Conservation (phyloP, 1,140 invertebrate genomes). For the Meloidogyne floridensis region DNA sequence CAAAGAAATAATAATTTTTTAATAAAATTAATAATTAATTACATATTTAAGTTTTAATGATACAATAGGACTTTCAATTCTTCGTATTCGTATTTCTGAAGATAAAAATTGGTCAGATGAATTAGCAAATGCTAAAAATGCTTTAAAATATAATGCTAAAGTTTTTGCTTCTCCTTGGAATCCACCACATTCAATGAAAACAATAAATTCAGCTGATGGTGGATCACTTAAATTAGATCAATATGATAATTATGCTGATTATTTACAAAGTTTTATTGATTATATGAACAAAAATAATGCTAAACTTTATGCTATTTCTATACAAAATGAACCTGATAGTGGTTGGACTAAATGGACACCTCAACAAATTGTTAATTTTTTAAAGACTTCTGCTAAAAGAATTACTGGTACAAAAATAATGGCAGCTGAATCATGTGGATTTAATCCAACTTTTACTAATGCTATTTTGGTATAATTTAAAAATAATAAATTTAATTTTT, state of each 20-base stretch:
- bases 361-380: slow-evolving; percentile 8
- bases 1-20: neutral
- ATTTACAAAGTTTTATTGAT: neutral
- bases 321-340: slow-evolving; percentile 13
- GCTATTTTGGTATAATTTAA: neutral
- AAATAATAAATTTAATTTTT: too few species aligned
- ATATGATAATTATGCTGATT: neutral
- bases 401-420: slow-evolving; percentile 1
- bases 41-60: neutral
- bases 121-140: slow-evolving; percentile 8
- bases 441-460: neutral
- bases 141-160: neutral
- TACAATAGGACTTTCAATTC: neutral
- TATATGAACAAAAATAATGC: neutral
- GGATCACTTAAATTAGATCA: neutral
- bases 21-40: neutral
- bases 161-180: slow-evolving; percentile 11
- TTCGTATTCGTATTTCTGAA: neutral
- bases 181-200: neutral
- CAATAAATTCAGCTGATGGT: neutral
- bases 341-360: neutral
- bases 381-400: neutral
- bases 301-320: slow-evolving; percentile 5
- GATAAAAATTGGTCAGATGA: neutral
- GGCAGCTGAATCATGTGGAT: neutral